A percentile compares a stretch with the other conserved stretches of the same genome.
phyloP scores from a whole-genome alignment of 1,140 invertebrate genomes.

The Philotrypesis tridentata region DNA sequence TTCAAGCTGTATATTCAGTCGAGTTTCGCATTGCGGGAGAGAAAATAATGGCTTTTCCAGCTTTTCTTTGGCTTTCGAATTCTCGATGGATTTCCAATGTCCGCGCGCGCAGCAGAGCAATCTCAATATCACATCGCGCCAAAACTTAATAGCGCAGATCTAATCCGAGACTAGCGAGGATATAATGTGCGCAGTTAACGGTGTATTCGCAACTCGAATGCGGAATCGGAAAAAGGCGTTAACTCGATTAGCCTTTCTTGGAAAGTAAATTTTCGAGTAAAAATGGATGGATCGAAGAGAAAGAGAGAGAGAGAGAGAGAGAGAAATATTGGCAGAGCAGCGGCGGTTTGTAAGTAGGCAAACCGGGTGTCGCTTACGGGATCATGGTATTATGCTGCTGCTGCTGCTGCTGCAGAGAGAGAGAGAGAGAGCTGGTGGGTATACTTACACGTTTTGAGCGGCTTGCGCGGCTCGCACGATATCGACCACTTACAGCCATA shows the following conservation, averaged over 20 bases:
- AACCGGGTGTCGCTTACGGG: conserved; percentile 60
- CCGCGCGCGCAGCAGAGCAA: too few relatives aligned
- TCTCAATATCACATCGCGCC: too few relatives aligned
- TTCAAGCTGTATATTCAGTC: too few relatives aligned
- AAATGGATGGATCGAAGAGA: too few relatives aligned
- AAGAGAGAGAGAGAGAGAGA: too few relatives aligned
- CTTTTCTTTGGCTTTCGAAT: too few relatives aligned
- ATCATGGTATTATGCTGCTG: conserved; percentile 20
- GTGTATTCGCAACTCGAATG: not conserved
- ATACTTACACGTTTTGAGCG: not conserved
- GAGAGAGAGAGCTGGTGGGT: too few relatives aligned
- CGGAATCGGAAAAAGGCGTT: not conserved
- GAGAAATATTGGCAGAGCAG: too few relatives aligned
- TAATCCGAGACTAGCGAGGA: not conserved
- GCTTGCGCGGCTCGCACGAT: not conserved
- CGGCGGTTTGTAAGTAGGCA: conserved; percentile 71
- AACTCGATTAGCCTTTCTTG: not conserved
- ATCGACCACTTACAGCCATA: conserved; percentile 28
- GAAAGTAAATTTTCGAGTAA: not conserved
- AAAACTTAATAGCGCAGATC: not conserved
- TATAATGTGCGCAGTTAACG: not conserved
- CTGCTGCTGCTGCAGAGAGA: too few relatives aligned
- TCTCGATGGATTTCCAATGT: not conserved
- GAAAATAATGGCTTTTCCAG: too few relatives aligned
- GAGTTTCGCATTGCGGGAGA: too few relatives aligned